A percentile compares a stretch with the other conserved stretches of the same genome.
Evolutionary conservation across 64 coral and sea anemone species (phyloP).

Genomic region (Astreopora myriophthalma): DNA sequence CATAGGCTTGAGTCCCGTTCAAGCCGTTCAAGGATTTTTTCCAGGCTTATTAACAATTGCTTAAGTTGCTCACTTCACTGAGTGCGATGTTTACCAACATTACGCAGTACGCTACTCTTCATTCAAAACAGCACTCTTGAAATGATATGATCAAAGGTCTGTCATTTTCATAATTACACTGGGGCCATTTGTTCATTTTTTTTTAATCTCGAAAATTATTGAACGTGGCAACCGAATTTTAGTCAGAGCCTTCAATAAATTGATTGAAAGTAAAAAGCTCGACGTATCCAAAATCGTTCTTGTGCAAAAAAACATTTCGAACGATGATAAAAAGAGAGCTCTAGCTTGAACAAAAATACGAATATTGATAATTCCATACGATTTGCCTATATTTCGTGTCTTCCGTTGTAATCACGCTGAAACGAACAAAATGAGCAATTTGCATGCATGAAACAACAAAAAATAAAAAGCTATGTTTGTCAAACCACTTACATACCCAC

Average conservation of each 20-base stretch:
- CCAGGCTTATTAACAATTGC: too few species aligned
- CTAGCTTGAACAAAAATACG: background rate
- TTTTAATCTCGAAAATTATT: background rate
- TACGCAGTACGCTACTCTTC: too few species aligned
- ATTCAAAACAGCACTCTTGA: too few species aligned
- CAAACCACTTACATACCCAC: background rate
- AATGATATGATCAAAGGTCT: background rate
- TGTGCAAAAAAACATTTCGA: background rate
- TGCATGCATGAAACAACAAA: background rate
- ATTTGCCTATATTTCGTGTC: background rate
- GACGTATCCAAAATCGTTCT: background rate
- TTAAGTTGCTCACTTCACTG: too few species aligned
- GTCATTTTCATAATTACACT: too few species aligned
- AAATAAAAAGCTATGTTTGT: background rate
- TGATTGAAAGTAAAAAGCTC: background rate
- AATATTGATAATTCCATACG: background rate
- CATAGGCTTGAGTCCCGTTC: too few species aligned
- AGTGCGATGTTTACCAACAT: too few species aligned
- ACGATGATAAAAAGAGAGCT: background rate
- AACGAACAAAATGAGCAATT: background rate
- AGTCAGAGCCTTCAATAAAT: background rate
- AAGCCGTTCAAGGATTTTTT: too few species aligned
- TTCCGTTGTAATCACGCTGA: background rate
- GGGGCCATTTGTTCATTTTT: background rate
- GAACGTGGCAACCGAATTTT: background rate